Percentiles rank a stretch among this genome's conserved stretches.
These are phyloP conservation scores for Nebria brevicollis DNA, from an alignment of 2,888 invertebrate species.

Conservation along the genomic window DNA sequence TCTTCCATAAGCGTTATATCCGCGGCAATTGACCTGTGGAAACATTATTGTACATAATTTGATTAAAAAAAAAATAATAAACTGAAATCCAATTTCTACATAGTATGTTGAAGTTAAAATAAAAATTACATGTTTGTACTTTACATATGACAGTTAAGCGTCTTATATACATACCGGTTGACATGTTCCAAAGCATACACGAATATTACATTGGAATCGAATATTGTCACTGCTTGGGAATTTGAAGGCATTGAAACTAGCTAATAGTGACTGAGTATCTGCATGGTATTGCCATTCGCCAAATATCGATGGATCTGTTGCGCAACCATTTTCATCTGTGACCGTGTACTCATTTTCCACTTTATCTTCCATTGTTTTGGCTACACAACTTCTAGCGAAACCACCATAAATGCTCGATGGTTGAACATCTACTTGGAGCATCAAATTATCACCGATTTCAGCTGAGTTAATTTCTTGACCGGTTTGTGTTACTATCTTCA, in stretches of 20 bases:
- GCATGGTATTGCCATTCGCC: slow-evolving; percentile 93
- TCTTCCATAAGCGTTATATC: slow-evolving; percentile 89
- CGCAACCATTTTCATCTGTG: slow-evolving; percentile 93
- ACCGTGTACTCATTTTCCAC: slow-evolving; percentile 91
- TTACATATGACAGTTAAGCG: neutral
- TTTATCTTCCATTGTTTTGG: slow-evolving; percentile 89
- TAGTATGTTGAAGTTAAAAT: neutral
- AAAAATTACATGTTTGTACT: neutral
- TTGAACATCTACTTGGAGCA: slow-evolving; percentile 67
- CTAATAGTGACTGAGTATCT: slow-evolving; percentile 84
- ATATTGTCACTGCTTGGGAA: slow-evolving; percentile 95
- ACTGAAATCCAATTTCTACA: neutral
- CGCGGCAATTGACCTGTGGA: slow-evolving; percentile 85
- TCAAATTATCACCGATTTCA: slow-evolving; percentile 90
- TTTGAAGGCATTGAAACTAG: slow-evolving; percentile 93
- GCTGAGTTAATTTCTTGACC: slow-evolving; percentile 91
- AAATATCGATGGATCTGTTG: slow-evolving; percentile 91
- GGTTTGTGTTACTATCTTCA: slow-evolving; percentile 88
- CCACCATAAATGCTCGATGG: slow-evolving; percentile 85
- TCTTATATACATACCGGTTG: slow-evolving; percentile 78
- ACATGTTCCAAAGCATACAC: slow-evolving; percentile 94
- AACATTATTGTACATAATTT: slow-evolving; percentile 1
- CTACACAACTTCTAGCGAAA: slow-evolving; percentile 91
- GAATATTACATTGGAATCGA: slow-evolving; percentile 93
- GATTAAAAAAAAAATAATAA: slow-evolving; percentile 15